Conservation (phyloP, 2,888 invertebrate species). For the Arctia plantaginis region DNA sequence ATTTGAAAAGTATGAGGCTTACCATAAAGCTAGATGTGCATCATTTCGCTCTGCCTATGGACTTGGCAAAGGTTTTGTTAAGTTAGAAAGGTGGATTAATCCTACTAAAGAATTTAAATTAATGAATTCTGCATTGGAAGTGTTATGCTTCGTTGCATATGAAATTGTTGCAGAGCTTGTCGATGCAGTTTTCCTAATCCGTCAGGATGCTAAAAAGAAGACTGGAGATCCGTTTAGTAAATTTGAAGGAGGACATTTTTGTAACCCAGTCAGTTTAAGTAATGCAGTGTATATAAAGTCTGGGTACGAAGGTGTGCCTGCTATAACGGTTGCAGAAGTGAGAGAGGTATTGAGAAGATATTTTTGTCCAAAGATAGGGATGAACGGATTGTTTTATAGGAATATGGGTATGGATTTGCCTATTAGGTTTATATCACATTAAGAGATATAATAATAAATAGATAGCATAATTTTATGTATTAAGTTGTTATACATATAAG, state of each 20-base stretch:
- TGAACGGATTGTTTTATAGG: slow-evolving; percentile 82
- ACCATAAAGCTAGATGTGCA: slow-evolving; percentile 91
- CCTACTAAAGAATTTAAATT: slow-evolving; percentile 88
- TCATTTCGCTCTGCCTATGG: slow-evolving; percentile 88
- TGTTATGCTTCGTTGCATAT: slow-evolving; percentile 94
- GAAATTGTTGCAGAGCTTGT: slow-evolving; percentile 96
- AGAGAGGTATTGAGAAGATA: slow-evolving; percentile 93
- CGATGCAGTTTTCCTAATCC: slow-evolving; percentile 93
- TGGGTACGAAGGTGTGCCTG: slow-evolving; percentile 89
- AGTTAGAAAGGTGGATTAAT: slow-evolving; percentile 88
- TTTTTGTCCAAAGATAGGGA: slow-evolving; percentile 87
- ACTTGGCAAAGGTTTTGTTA: slow-evolving; percentile 83
- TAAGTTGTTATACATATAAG: not conserved
- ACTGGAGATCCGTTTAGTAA: slow-evolving; percentile 90
- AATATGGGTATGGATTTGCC: slow-evolving; percentile 80
- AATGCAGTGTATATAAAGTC: slow-evolving; percentile 86
- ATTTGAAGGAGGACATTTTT: slow-evolving; percentile 88
- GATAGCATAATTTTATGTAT: not conserved
- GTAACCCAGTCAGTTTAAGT: slow-evolving; percentile 87
- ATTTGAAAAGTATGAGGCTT: slow-evolving; percentile 90
- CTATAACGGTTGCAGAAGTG: slow-evolving; percentile 93
- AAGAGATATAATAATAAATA: not conserved
- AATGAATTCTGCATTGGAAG: slow-evolving; percentile 89
- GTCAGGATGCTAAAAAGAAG: slow-evolving; percentile 91
- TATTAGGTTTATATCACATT: slow-evolving; percentile 71